Conservation (phyloP, 35 echinoderm and acorn worm species). For the Heliocidaris erythrogramma region DNA sequence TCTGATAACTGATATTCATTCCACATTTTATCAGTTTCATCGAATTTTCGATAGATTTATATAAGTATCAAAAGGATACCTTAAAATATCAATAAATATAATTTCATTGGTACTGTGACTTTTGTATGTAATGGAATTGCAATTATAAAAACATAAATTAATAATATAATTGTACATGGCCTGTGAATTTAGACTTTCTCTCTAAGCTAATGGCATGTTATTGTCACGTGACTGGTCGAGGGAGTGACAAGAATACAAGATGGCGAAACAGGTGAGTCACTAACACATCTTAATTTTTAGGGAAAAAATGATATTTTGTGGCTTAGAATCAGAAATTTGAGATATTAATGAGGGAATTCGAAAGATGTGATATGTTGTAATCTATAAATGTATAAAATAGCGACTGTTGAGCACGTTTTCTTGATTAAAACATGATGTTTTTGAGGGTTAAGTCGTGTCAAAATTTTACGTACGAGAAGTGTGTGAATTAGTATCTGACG, state of each 20-base stretch:
- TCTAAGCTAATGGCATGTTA: conserved; percentile 25
- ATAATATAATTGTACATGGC: background rate
- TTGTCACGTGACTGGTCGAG: conserved; percentile 32
- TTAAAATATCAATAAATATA: no score
- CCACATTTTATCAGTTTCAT: no score
- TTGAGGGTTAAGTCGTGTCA: background rate
- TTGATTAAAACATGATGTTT: background rate
- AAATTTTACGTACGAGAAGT: background rate
- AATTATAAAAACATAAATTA: no score
- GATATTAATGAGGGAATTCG: background rate
- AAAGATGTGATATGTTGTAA: background rate
- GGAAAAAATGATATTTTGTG: background rate
- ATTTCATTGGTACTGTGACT: no score
- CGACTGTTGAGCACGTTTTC: background rate
- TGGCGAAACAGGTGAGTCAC: conserved; percentile 41
- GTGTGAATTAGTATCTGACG: background rate
- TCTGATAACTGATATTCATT: no score
- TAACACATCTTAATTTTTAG: background rate
- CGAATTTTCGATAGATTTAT: no score
- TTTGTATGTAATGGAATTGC: no score
- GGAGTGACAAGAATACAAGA: conserved; percentile 36
- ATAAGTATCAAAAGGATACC: no score
- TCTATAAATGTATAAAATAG: background rate
- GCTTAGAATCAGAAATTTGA: background rate
- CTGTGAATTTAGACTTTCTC: background rate